Percentiles rank a stretch among this genome's conserved stretches.
These are phyloP conservation scores for Drosophila biarmipes DNA, from an alignment of 1,140 invertebrate genomes.

Conservation along the genomic window DNA sequence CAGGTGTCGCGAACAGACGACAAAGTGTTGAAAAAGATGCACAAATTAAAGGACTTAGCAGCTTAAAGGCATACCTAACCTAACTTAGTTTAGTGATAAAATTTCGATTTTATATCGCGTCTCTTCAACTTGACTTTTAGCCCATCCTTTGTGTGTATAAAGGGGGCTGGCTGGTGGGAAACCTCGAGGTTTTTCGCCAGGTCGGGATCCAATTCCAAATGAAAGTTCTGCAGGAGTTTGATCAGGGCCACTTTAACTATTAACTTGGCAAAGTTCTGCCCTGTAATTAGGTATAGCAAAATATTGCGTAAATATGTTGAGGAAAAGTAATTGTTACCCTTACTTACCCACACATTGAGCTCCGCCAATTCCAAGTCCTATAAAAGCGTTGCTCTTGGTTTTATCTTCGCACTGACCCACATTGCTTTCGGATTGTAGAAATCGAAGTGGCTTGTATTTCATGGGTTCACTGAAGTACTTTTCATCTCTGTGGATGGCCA, in stretches of 20 bases:
- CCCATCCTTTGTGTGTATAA: constrained; percentile 60
- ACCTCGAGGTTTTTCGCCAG: constrained; percentile 35
- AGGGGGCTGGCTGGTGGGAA: constrained; percentile 65
- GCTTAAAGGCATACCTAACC: constrained; percentile 14
- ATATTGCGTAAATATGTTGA: background rate
- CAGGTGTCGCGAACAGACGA: constrained; percentile 55
- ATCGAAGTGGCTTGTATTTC: constrained; percentile 86
- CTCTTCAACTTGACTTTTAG: constrained; percentile 63
- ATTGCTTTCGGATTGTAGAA: constrained; percentile 70
- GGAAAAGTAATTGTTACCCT: background rate
- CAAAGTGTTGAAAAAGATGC: constrained; percentile 55
- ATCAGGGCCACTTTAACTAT: constrained; percentile 73
- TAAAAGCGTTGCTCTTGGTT: constrained; percentile 38
- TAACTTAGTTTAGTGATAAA: constrained; percentile 41
- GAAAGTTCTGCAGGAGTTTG: constrained; percentile 61
- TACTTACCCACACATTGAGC: constrained; percentile 69
- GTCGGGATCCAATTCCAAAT: constrained; percentile 52
- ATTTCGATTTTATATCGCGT: constrained; percentile 53
- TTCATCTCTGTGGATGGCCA: constrained; percentile 86
- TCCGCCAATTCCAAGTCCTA: constrained; percentile 65
- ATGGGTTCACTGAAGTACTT: constrained; percentile 87
- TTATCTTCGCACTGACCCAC: constrained; percentile 3
- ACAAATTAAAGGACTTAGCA: constrained; percentile 38
- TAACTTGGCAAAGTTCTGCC: constrained; percentile 75
- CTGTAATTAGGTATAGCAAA: constrained; percentile 25